These are phyloP conservation scores for Omphaloscelis lunosa DNA, from an alignment of 2,888 invertebrate genomes.

Conservation along the genomic window DNA sequence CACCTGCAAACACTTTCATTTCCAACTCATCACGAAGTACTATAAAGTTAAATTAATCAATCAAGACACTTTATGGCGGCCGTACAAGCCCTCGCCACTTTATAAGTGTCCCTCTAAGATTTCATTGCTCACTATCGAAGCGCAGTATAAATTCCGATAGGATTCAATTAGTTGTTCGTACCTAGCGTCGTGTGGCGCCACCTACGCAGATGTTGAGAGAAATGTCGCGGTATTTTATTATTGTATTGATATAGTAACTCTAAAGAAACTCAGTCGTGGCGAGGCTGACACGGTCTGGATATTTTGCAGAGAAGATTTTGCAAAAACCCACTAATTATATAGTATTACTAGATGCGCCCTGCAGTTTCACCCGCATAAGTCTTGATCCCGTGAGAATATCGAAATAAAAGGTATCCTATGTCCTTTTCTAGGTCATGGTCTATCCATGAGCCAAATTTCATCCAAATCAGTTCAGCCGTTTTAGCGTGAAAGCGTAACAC, in stretches of 20 bases:
- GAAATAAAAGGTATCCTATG: too few species aligned
- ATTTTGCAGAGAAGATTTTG: slow-evolving; percentile 3
- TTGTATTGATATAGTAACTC: neutral
- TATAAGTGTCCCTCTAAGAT: slow-evolving; percentile 63
- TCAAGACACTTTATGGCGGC: slow-evolving; percentile 60
- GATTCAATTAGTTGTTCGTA: slow-evolving; percentile 53
- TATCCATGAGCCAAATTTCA: too few species aligned
- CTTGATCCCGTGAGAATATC: too few species aligned
- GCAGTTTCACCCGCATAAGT: too few species aligned
- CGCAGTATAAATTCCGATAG: slow-evolving; percentile 61
- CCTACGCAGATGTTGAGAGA: slow-evolving; percentile 5
- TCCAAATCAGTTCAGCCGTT: too few species aligned
- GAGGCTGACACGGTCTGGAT: neutral
- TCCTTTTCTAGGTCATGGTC: too few species aligned
- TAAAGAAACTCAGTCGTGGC: neutral
- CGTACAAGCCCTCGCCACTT: slow-evolving; percentile 57
- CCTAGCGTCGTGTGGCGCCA: neutral
- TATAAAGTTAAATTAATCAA: slow-evolving; percentile 69
- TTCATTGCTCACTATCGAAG: slow-evolving; percentile 66
- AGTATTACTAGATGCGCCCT: too few species aligned
- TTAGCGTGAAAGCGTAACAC: too few species aligned
- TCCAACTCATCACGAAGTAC: slow-evolving; percentile 66
- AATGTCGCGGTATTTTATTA: slow-evolving; percentile 3
- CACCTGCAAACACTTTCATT: slow-evolving; percentile 65
- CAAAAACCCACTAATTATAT: neutral